phyloP scores from a whole-genome alignment of 2,888 invertebrate species.

The Ethmia dodecea region DNA sequence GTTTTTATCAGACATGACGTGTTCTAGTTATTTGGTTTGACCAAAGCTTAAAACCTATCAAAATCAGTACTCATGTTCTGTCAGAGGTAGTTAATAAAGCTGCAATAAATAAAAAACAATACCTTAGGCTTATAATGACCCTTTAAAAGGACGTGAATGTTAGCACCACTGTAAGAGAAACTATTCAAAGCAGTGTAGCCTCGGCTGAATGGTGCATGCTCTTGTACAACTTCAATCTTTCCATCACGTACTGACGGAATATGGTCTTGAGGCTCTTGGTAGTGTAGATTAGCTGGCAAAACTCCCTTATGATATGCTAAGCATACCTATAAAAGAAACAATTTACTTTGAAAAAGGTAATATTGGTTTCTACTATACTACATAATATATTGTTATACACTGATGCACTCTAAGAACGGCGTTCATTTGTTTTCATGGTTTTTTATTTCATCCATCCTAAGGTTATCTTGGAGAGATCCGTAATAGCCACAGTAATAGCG shows the following conservation, averaged over 20 bases:
- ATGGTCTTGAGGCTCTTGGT: slow-evolving; percentile 27
- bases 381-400: too few relatives aligned
- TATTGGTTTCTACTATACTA: too few relatives aligned
- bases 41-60: too few relatives aligned
- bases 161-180: slow-evolving; percentile 40
- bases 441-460: too few relatives aligned
- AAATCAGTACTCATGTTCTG: too few relatives aligned
- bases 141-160: slow-evolving; percentile 41
- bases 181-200: slow-evolving; percentile 36
- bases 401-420: too few relatives aligned
- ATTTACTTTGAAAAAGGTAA: too few relatives aligned
- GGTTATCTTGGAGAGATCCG: too few relatives aligned
- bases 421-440: too few relatives aligned
- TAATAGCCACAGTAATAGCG: too few relatives aligned
- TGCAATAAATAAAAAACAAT: slow-evolving; percentile 3
- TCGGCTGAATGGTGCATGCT: slow-evolving; percentile 30
- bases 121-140: slow-evolving; percentile 47
- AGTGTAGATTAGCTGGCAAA: slow-evolving; percentile 41
- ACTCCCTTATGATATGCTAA: slow-evolving; percentile 38
- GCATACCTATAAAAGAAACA: slow-evolving; percentile 28
- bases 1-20: too few relatives aligned
- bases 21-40: too few relatives aligned
- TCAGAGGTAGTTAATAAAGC: neutral
- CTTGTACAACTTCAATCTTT: slow-evolving; percentile 31
- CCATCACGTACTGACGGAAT: slow-evolving; percentile 29